A percentile compares a stretch with the other conserved stretches of the same genome.
phyloP scores from a whole-genome alignment of 92 coral and sea anemone species.

The Siderastrea siderea region DNA sequence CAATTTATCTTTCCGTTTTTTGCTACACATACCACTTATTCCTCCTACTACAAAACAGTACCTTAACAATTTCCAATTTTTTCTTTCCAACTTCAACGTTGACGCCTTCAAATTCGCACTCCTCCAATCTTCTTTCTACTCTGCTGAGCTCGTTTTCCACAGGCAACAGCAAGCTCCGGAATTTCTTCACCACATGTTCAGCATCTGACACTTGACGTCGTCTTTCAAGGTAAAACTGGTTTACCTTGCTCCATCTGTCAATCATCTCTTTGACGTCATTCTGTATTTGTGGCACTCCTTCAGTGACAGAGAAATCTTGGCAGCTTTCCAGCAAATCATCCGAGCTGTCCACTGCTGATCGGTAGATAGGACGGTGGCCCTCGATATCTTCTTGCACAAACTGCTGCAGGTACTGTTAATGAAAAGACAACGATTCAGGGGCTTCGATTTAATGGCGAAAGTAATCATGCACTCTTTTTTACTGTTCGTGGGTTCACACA shows the following conservation, averaged over 20 bases:
- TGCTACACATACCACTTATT: too few species aligned
- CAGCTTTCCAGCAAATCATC: constrained; percentile 86
- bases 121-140: constrained; percentile 77
- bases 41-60: constrained; percentile 15
- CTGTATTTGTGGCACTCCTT: constrained; percentile 85
- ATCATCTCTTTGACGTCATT: constrained; percentile 77
- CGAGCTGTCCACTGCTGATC: constrained; percentile 77
- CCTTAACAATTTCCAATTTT: constrained; percentile 75
- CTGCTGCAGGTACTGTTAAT: constrained; percentile 78
- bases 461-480: too few species aligned
- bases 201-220: constrained; percentile 84
- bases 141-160: constrained; percentile 83
- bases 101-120: constrained; percentile 88
- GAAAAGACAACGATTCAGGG: background rate
- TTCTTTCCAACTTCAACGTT: constrained; percentile 82
- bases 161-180: constrained; percentile 82
- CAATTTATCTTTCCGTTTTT: too few species aligned
- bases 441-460: too few species aligned
- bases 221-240: constrained; percentile 82
- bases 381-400: constrained; percentile 96
- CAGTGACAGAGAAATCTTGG: constrained; percentile 79
- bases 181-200: constrained; percentile 86
- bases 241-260: constrained; percentile 87
- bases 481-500: too few species aligned
- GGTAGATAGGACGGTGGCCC: constrained; percentile 94